Evolutionary conservation across 2,888 invertebrate genomes (phyloP).

Genomic region (Hipparchia semele): DNA sequence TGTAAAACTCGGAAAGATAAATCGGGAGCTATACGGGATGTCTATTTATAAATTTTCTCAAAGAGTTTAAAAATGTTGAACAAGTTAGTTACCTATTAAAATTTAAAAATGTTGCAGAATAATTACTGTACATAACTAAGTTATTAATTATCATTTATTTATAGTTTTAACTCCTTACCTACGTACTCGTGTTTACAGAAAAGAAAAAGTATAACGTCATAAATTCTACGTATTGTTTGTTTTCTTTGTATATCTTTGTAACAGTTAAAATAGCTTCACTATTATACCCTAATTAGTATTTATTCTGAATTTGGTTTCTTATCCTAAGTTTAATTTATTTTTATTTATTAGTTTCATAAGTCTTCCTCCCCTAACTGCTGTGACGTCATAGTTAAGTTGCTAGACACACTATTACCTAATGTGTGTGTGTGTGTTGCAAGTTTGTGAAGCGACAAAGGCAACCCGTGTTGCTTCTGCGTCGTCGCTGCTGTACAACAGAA

Average conservation of each 20-base stretch:
- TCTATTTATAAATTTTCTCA: background rate
- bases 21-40: constrained; percentile 13
- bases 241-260: background rate
- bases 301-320: background rate
- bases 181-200: background rate
- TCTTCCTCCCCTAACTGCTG: constrained; percentile 33
- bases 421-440: background rate
- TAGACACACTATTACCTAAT: background rate
- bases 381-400: background rate
- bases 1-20: background rate
- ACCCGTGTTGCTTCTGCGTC: background rate
- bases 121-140: too few relatives aligned
- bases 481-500: too few relatives aligned
- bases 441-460: background rate
- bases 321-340: constrained; percentile 14
- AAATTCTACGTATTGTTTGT: background rate
- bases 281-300: constrained; percentile 1
- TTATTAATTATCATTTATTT: too few relatives aligned
- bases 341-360: constrained; percentile 32
- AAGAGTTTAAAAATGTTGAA: constrained; percentile 15
- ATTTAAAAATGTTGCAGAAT: background rate
- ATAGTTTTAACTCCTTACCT: background rate
- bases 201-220: background rate
- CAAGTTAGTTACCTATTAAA: constrained; percentile 20
- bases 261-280: background rate